Evolutionary conservation across 2,888 invertebrate species (phyloP), one percentile per base, ranked within the genome.

Genomic region (Lochmaea capreae): DNA sequence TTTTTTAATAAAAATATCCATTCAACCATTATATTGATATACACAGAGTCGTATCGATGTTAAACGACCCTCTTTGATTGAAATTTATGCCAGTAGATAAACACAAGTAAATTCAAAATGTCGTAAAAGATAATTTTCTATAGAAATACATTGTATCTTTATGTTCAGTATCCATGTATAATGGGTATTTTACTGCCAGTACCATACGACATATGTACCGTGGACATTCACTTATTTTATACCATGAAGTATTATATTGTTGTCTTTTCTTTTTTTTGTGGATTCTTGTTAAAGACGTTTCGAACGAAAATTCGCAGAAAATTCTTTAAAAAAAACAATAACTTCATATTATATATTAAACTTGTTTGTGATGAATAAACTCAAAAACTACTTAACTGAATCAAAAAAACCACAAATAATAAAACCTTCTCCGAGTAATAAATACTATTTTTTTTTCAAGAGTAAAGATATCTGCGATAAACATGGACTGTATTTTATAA

Each of bases 91-190:
- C 75, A 69, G 76, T 75, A 76, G 76, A 78, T 78, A 78, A 78
- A 78, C 77, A 76, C 73, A 75, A 78, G 73, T 77, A 78, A 77
- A 78, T 78, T 77, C 65, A 65, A 39, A 71, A 76, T 77, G 77
- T 75, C 78, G 76, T 82, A 81, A 82, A 82, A 81, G 80, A 80
- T 82, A 81, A 82, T 82, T 81, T 80, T 78, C 82, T 81, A 81
- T 82, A 81, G 79, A 83, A 82, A 81, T 82, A 83, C 81, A 82
- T 79, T 81, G 82, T 82, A 82, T 78, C 80, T 82, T 82, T 81
- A 82, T 79, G 81, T 78, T 78, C 80, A 76, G 81, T 63, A 79
- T 80, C 80, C 81, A 80, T 80, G 80, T 79, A 81, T 81, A 81
- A 82, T 81, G 81, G 79, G 77, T 77, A 77, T 82, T 82, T 82